Evolutionary conservation across 2,113 vertebrate species (phyloP), one percentile per base, ranked within the genome.

Genomic region (Erythrocercus mccallii): DNA sequence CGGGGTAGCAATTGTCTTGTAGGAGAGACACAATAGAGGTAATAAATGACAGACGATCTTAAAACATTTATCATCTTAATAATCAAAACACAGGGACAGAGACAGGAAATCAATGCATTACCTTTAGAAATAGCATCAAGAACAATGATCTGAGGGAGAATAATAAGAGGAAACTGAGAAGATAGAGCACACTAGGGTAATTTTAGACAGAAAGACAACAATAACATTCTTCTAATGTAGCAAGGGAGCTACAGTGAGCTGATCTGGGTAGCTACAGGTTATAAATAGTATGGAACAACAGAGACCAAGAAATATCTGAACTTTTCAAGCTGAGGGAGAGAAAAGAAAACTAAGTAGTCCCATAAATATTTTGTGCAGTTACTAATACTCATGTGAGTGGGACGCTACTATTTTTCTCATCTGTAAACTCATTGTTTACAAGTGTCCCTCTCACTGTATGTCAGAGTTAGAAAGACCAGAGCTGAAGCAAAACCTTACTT

Each of bases 151-250:
- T 78, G 61, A 88, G 48, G 48, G 76, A 78, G 81, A 95, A 95
- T 84, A 95, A 89, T 91, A 70, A 84, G 69, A 89, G 92, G 88
- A 97, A 96, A 86, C 37, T 40, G 22, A 82, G 85, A 86, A 78
- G 72, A 94, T 84, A 86, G 81, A 92, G 83, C n/a, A 74, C 47
- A 47, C 18, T 20, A 21, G 27, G 77, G 64, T 81, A 68, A 91
- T 94, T 93, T 95, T 91, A 94, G 91, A 94, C 83, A 86, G 68
- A 92, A 83, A 81, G 65, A 61, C 11, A 31, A 88, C 65, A 91
- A 83, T 60, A 78, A 74, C 48, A 86, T 94, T 91, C 77, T 84
- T 81, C 65, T 86, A 47, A 89, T 62, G 31, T 81, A 88, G 72
- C 83, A 88, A 68, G 80, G 64, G 64, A 86, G 65, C 15, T 47